Percentiles rank a stretch among this genome's conserved stretches.
phyloP scores from a whole-genome alignment of 1,140 invertebrate genomes.

The Zaprionus davidi region DNA sequence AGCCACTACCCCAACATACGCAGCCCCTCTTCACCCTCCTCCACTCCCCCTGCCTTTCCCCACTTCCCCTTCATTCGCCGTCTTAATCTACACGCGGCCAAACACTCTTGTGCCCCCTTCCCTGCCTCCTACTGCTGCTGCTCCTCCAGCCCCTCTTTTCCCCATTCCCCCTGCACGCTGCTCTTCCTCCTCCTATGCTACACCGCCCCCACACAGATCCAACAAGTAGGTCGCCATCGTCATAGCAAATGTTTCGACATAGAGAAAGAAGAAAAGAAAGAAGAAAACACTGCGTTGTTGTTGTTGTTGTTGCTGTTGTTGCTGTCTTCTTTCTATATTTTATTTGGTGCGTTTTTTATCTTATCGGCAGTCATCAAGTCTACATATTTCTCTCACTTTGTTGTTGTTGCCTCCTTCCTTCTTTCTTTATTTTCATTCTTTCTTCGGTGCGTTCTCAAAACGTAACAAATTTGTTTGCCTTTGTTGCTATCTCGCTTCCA shows the following conservation, averaged over 20 bases:
- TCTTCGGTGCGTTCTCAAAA: constrained; percentile 20
- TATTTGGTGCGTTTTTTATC: constrained; percentile 56
- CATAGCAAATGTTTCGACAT: constrained; percentile 68
- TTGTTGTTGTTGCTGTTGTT: constrained; percentile 16
- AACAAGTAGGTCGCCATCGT: constrained; percentile 74
- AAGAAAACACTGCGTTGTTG: constrained; percentile 11
- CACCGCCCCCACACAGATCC: constrained; percentile 70
- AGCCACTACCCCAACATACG: constrained; percentile 36
- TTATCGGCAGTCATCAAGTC: constrained; percentile 69
- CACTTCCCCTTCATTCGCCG: neutral
- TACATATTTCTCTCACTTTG: constrained; percentile 39
- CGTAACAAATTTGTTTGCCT: constrained; percentile 31
- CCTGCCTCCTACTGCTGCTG: too few species aligned
- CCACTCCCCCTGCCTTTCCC: neutral
- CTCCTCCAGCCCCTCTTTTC: neutral
- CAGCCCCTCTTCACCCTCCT: neutral
- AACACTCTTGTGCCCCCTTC: neutral
- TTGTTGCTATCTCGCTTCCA: neutral
- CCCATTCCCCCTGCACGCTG: neutral
- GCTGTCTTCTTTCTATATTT: constrained; percentile 27
- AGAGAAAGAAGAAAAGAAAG: constrained; percentile 41
- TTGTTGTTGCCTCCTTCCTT: neutral
- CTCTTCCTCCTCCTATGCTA: neutral
- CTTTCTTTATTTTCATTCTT: constrained; percentile 15
- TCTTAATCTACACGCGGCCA: neutral